Conservation (phyloP, 2,888 invertebrate genomes). For the Drosophila subsilvestris region DNA sequence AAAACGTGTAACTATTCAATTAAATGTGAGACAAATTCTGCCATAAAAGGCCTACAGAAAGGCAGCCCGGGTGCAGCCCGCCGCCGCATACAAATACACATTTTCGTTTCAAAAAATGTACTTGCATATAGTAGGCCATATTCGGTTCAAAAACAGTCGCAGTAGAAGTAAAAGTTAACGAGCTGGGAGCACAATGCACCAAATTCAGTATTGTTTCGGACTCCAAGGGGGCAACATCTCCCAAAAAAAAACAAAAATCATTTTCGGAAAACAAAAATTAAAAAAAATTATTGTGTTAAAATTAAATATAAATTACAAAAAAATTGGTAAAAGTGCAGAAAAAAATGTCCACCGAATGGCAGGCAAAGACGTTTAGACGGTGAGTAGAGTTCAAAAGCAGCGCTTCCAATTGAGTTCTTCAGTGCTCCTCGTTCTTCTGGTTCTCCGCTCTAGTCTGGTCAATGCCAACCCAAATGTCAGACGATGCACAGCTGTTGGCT, state of each 20-base stretch:
- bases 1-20: not conserved
- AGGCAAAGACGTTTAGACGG: not conserved
- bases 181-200: not conserved
- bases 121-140: not conserved
- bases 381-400: not conserved
- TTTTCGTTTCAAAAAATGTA: no score
- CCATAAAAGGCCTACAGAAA: constrained; percentile 94
- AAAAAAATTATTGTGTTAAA: not conserved
- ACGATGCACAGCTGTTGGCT: no score
- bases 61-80: constrained; percentile 88
- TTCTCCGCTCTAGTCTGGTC: no score
- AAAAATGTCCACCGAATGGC: not conserved
- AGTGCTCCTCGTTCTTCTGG: not conserved
- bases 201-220: not conserved
- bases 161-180: not conserved
- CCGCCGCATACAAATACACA: no score
- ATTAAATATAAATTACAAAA: no score
- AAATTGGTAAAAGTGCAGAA: no score
- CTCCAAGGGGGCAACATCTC: not conserved
- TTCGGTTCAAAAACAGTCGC: not conserved
- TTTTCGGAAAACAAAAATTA: not conserved
- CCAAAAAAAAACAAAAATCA: not conserved
- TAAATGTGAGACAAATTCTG: not conserved
- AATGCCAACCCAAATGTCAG: not conserved
- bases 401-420: no score